Evolutionary conservation across 2,888 invertebrate genomes (phyloP).

Genomic region (Diaphora mendica): DNA sequence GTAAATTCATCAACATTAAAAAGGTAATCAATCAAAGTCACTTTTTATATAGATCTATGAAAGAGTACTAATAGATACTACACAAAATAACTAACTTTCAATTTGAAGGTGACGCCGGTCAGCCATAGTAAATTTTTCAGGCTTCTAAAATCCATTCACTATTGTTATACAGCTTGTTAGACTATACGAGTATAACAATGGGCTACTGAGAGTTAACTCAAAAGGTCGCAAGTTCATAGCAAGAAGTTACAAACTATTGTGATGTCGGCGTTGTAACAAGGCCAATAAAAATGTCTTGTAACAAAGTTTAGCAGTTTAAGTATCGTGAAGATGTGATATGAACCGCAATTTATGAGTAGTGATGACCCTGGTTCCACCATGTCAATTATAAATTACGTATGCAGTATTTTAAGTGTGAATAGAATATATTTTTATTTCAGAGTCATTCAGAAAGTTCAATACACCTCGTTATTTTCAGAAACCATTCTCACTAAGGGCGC

Average conservation of each 20-base stretch:
- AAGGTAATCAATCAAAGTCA: neutral
- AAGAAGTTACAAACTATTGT: conserved; percentile 4
- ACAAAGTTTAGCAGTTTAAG: conserved; percentile 14
- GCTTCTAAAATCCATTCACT: conserved; percentile 1
- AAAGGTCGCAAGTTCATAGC: conserved; percentile 16
- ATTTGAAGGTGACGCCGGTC: conserved; percentile 4
- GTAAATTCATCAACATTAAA: neutral
- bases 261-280: conserved; percentile 7
- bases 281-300: conserved; percentile 9
- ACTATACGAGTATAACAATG: conserved; percentile 12
- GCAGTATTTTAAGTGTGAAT: neutral
- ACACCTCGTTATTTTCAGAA: neutral
- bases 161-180: conserved; percentile 4
- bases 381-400: neutral
- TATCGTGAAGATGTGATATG: conserved; percentile 11
- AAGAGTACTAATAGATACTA: neutral
- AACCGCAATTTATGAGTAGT: neutral
- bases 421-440: neutral
- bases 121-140: conserved; percentile 3
- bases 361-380: neutral
- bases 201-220: neutral
- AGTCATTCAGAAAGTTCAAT: neutral
- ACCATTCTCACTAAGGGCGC: neutral
- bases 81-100: neutral
- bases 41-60: neutral